Percentiles rank a stretch among this genome's conserved stretches.
Evolutionary conservation across 92 coral and sea anemone genomes (phyloP).

Genomic region (Ricordea florida): DNA sequence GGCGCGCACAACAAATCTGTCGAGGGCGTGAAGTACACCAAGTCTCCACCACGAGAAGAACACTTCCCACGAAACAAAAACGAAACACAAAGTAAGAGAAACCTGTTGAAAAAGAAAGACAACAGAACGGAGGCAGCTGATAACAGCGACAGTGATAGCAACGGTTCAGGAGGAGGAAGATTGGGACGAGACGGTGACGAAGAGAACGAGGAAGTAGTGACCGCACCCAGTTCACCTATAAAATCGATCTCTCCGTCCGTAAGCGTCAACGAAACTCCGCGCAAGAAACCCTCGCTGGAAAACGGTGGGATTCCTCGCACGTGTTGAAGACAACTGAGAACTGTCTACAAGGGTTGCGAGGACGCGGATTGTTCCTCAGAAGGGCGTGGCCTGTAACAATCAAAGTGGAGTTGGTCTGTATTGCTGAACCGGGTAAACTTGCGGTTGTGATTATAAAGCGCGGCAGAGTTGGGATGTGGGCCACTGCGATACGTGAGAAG

Average conservation of each 20-base stretch:
- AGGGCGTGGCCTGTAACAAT: too few species aligned
- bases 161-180: constrained; percentile 70
- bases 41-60: constrained; percentile 69
- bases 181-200: too few species aligned
- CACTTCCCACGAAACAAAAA: constrained; percentile 6
- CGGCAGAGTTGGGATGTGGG: too few species aligned
- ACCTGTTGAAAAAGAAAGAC: constrained; percentile 40
- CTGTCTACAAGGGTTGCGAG: too few species aligned
- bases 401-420: too few species aligned
- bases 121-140: constrained; percentile 13
- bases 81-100: constrained; percentile 33
- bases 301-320: not conserved
- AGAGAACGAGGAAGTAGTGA: not conserved
- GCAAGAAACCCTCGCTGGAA: not conserved
- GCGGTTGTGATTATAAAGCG: too few species aligned
- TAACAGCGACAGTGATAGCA: constrained; percentile 47
- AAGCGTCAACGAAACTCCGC: not conserved
- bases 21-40: constrained; percentile 61
- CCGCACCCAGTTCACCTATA: not conserved
- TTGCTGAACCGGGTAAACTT: too few species aligned
- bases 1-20: constrained; percentile 40
- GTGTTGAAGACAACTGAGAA: too few species aligned
- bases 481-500: too few species aligned
- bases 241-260: constrained; percentile 11
- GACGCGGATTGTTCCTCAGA: too few species aligned